Conservation (phyloP, 2,113 vertebrate species). For the Platycercus adscitus region DNA sequence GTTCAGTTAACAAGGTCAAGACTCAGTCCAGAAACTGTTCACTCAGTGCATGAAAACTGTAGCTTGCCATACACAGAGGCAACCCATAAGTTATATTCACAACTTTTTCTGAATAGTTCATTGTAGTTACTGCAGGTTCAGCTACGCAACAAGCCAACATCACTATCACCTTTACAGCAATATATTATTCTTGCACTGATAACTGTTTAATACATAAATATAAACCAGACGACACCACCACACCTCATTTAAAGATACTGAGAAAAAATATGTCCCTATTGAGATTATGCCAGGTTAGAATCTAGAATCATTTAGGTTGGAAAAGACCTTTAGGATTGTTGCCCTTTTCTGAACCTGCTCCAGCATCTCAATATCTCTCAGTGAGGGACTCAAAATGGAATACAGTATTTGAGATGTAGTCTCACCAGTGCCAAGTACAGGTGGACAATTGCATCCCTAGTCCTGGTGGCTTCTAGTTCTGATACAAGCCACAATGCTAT, state of each 20-base stretch:
- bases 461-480: neutral
- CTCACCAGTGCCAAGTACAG: rapidly evolving
- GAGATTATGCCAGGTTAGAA: neutral
- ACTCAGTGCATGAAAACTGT: neutral
- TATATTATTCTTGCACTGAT: neutral
- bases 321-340: neutral
- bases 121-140: neutral
- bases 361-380: neutral
- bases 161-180: neutral
- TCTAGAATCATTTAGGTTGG: neutral
- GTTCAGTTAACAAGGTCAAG: neutral
- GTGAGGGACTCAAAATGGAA: neutral
- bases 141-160: neutral
- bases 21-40: neutral
- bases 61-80: neutral
- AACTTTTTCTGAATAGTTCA: neutral
- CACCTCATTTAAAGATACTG: neutral
- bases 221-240: neutral
- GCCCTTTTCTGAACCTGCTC: neutral
- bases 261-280: conserved; percentile 6
- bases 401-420: rapidly evolving
- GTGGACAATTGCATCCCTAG: rapidly evolving
- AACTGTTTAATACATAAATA: conserved; percentile 1
- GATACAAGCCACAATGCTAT: rapidly evolving
- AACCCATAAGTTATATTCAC: neutral